Percentiles rank a stretch among this genome's conserved stretches.
Evolutionary conservation across 2,113 vertebrate genomes (phyloP).

Genomic region (Speoplatyrhinus poulsoni): DNA sequence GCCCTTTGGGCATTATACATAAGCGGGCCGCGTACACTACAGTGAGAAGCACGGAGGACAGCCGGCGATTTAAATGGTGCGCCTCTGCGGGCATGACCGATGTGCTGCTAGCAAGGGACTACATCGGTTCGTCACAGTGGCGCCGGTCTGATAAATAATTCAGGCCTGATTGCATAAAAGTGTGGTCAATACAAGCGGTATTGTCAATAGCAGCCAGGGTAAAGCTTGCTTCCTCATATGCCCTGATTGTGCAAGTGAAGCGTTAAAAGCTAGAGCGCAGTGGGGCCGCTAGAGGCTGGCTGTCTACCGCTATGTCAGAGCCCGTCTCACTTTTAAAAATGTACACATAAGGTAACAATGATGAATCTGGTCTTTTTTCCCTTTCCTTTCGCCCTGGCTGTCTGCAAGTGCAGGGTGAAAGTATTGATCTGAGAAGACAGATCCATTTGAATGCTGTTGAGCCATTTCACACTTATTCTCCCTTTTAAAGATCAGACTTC

Average conservation of each 20-base stretch:
- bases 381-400: constrained; percentile 7
- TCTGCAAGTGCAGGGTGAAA: constrained; percentile 30
- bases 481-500: constrained; percentile 63
- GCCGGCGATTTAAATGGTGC: constrained; percentile 12
- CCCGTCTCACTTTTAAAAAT: constrained; percentile 26
- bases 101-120: constrained; percentile 33
- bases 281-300: constrained; percentile 9
- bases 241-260: constrained; percentile 9
- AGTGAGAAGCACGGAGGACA: constrained; percentile 4
- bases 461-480: constrained; percentile 56
- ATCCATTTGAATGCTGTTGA: constrained; percentile 53
- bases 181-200: constrained; percentile 39
- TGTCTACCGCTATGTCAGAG: constrained; percentile 22
- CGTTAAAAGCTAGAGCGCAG: constrained; percentile 5
- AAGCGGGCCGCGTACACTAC: constrained; percentile 1
- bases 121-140: constrained; percentile 43
- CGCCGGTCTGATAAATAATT: constrained; percentile 58
- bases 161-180: constrained; percentile 50
- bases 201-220: constrained; percentile 36
- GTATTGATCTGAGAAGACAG: constrained; percentile 44
- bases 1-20: constrained; percentile 20
- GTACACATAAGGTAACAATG: constrained; percentile 30
- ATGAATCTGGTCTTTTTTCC: constrained; percentile 32
- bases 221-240: constrained; percentile 14
- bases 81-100: constrained; percentile 42